Evolutionary conservation across 2,113 vertebrate species (phyloP).

Genomic region (Panthera tigris): DNA sequence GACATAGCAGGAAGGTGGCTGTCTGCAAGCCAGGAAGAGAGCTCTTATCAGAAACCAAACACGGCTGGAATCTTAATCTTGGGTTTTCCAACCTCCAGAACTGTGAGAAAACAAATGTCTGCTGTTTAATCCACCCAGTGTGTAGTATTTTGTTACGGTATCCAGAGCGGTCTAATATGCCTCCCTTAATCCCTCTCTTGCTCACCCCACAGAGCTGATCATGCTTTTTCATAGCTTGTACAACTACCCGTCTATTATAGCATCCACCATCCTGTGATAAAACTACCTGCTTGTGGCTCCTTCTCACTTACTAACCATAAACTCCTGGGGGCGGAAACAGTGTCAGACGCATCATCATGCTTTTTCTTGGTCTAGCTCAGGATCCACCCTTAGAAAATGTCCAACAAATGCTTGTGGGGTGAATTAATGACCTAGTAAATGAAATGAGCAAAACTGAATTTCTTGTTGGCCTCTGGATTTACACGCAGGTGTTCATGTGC

Average conservation of each 20-base stretch:
- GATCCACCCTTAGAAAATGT: background rate
- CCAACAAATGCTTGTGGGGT: background rate
- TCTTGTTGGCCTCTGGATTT: background rate
- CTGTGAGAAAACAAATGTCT: background rate
- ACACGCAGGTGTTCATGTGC: background rate
- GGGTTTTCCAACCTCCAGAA: background rate
- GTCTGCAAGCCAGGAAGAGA: background rate
- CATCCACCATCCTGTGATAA: background rate
- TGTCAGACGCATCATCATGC: background rate
- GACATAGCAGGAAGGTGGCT: background rate
- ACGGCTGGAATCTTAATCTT: background rate
- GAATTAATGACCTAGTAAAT: background rate
- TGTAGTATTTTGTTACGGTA: background rate
- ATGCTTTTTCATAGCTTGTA: background rate
- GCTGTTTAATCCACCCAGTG: background rate
- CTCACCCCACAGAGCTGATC: background rate
- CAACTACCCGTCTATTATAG: background rate
- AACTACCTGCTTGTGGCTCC: accelerated
- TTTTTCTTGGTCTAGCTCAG: background rate
- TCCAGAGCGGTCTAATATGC: background rate
- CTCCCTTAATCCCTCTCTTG: background rate
- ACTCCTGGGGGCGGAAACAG: background rate
- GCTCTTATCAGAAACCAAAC: background rate
- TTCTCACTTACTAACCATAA: background rate
- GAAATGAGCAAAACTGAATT: background rate